A percentile compares a stretch with the other conserved stretches of the same genome.
Conservation (phyloP, 2,888 invertebrate species). For the Pyralis farinalis region DNA sequence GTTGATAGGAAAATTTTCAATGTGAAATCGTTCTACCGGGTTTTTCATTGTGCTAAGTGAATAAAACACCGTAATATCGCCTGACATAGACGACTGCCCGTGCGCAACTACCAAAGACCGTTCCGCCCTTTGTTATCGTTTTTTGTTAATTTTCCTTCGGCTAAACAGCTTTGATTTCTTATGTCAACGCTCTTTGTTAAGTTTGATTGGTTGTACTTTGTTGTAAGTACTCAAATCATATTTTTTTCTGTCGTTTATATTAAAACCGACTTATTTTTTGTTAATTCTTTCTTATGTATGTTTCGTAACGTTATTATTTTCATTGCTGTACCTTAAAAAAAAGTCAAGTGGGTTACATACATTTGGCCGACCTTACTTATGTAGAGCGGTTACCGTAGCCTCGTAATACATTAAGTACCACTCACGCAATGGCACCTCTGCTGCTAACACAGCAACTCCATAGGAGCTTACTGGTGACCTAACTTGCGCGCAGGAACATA, state of each 20-base stretch:
- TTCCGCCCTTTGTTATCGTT: constrained; percentile 55
- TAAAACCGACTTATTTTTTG: constrained; percentile 29
- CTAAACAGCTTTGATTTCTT: constrained; percentile 39
- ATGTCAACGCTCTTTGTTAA: constrained; percentile 53
- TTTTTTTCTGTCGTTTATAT: constrained; percentile 24
- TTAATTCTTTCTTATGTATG: constrained; percentile 25
- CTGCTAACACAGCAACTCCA: no score
- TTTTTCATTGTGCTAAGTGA: constrained; percentile 19
- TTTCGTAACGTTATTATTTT: constrained; percentile 44
- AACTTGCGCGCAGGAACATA: no score
- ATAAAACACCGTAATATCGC: constrained; percentile 32
- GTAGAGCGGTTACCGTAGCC: no score
- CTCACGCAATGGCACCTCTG: no score
- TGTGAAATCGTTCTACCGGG: constrained; percentile 12
- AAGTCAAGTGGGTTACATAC: no score
- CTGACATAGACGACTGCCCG: constrained; percentile 37
- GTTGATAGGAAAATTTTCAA: constrained; percentile 13
- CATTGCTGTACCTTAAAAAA: no score
- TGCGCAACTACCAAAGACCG: constrained; percentile 50
- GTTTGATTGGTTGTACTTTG: constrained; percentile 48
- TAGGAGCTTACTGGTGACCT: no score
- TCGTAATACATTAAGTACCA: no score
- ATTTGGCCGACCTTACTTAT: no score
- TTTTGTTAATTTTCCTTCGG: constrained; percentile 39
- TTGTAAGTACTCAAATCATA: constrained; percentile 41